Base-by-base conservation (phyloP, 2,797 vertebrate species). In the Brachyrhaphis roseni region DNA sequence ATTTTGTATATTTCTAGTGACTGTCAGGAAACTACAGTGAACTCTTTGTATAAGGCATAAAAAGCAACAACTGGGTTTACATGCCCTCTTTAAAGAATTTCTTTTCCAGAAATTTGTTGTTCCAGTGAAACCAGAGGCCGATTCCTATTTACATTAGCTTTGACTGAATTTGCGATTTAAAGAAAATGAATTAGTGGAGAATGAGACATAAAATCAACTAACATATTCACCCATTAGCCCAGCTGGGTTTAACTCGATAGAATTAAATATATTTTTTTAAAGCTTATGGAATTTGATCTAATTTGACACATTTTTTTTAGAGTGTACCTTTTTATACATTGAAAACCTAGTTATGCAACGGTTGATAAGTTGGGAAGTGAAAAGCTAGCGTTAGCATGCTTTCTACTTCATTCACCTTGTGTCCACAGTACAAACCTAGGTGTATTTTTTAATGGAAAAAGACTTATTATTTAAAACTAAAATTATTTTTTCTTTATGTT, bases 51-150 rank as follows among this genome's bases (percentile, higher is more conserved):
- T 39, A 34, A 66, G 18, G 18, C 59, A 20, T 34, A 39, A 62
- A 20, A 66, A 36, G 31, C 18, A 72, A 62, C 2, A 18, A 18
- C 31, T 64, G 47, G n/a, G 51, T 76, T 85, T 55, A 77, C 55
- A 39, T 75, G 64, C 36, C 72, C 64, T 15, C 3, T 45, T 68
- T 55, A 20, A 72, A 78, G 11, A 13, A 3, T 57, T 28, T 43
- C 3, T 51, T 45, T 28, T 45, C 28, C 36, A 45, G 10, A 13
- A 15, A 59, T 45, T 4, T 12, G 36, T 28, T 31, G 59, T 13
- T 26, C 31, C 45, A 34, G 20, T 36, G 39, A 49, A 64, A 64
- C 18, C 31, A 18, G 26, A n/a, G 20, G 43, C 8, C 2, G 2
- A 36, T 15, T 23, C 3, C 3, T 23, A 23, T 62, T 62, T 28